phyloP scores from a whole-genome alignment of 2,888 invertebrate genomes.

The Notodonta dromedarius region DNA sequence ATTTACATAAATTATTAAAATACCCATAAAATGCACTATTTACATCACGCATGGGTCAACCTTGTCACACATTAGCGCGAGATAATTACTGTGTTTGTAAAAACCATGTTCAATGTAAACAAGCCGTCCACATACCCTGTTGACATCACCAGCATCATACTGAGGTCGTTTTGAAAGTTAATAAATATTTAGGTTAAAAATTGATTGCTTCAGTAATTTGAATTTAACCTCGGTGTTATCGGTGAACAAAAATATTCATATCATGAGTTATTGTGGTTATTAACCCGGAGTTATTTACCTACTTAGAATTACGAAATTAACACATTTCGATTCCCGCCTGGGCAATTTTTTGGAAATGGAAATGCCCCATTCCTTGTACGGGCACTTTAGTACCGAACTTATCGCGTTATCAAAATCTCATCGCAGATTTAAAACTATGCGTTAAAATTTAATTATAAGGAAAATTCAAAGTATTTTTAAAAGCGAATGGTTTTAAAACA shows the following conservation, averaged over 20 bases:
- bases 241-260: background rate
- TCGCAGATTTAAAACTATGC: too few species aligned
- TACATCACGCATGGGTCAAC: background rate
- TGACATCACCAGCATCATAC: background rate
- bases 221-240: background rate
- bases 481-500: too few species aligned
- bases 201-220: background rate
- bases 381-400: too few species aligned
- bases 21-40: background rate
- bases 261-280: background rate
- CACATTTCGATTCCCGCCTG: too few species aligned
- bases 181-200: slow-evolving; percentile 2
- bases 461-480: too few species aligned
- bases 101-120: background rate
- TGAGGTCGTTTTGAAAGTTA: slow-evolving; percentile 3
- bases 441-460: too few species aligned
- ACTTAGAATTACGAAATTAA: too few species aligned
- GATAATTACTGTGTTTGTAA: slow-evolving; percentile 2
- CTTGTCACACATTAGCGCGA: slow-evolving; percentile 5
- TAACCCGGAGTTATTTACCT: too few species aligned
- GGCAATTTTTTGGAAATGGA: too few species aligned
- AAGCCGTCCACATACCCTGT: background rate
- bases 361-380: too few species aligned
- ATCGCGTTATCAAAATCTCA: too few species aligned
- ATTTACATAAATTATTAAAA: too few species aligned